phyloP scores from a whole-genome alignment of 2,797 vertebrate genomes.

The Enteromius mattozi region DNA sequence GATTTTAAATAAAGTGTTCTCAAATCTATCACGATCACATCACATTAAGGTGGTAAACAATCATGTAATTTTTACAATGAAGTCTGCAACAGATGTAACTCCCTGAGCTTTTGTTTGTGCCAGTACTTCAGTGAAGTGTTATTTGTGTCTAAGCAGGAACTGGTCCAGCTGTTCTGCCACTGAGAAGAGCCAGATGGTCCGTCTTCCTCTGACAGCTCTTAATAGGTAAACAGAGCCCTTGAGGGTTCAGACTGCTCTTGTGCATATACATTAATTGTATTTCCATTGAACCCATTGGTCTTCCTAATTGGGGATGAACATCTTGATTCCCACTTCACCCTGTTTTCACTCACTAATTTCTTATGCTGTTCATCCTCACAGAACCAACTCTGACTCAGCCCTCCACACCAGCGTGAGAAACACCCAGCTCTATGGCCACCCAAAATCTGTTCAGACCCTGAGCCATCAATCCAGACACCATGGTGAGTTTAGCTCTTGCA shows the following conservation, averaged over 20 bases:
- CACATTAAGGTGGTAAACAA: background rate
- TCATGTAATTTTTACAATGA: background rate
- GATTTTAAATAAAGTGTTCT: background rate
- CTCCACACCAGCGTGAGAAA: conserved; percentile 86
- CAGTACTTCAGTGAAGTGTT: background rate
- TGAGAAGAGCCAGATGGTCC: conserved; percentile 80
- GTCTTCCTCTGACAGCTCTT: conserved; percentile 77
- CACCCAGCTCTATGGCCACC: conserved; percentile 72
- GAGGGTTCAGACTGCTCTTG: conserved; percentile 6
- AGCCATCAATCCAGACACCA: conserved; percentile 67
- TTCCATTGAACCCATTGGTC: background rate
- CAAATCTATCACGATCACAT: background rate
- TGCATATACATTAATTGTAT: background rate
- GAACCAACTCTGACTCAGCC: conserved; percentile 86
- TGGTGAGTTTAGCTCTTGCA: conserved; percentile 69
- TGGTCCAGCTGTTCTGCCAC: conserved; percentile 76
- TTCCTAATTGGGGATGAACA: background rate
- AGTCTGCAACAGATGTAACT: background rate
- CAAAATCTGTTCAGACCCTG: conserved; percentile 54
- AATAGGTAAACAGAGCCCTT: conserved; percentile 77
- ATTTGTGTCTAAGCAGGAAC: conserved; percentile 63
- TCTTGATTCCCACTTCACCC: background rate
- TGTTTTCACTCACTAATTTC: background rate
- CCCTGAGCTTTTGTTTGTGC: background rate
- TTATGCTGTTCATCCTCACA: conserved; percentile 47